These are phyloP conservation scores for Podotricha telesiphe DNA, from an alignment of 2,888 invertebrate genomes.

Conservation along the genomic window DNA sequence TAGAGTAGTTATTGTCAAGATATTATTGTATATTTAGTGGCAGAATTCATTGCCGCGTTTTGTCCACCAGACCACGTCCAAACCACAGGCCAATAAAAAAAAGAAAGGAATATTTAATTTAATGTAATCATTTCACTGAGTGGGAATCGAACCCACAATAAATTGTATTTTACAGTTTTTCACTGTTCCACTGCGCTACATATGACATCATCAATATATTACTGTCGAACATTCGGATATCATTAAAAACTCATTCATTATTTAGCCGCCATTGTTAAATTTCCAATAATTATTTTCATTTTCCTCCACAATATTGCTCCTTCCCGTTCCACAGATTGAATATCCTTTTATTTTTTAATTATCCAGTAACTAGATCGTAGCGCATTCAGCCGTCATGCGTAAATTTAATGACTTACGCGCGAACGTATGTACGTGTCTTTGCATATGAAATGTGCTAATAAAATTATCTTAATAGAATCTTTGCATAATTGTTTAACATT, in stretches of 20 bases:
- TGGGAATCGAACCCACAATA: no score
- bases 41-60: no score
- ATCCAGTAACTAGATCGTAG: constrained; percentile 38
- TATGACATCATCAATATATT: not conserved
- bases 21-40: no score
- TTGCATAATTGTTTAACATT: constrained; percentile 1
- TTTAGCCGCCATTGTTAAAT: constrained; percentile 22
- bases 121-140: no score
- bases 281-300: constrained; percentile 27
- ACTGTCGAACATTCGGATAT: not conserved
- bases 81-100: no score
- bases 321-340: constrained; percentile 18
- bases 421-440: constrained; percentile 16
- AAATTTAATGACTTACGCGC: constrained; percentile 28
- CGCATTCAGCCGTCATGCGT: constrained; percentile 37
- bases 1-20: no score
- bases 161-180: no score
- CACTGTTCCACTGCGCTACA: no score
- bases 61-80: no score
- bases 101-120: no score
- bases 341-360: constrained; percentile 33
- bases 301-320: constrained; percentile 27
- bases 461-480: not conserved
- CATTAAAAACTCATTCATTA: constrained; percentile 13
- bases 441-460: constrained; percentile 20